These are phyloP conservation scores for Acronicta aceris DNA, from an alignment of 2,888 invertebrate genomes.

Conservation along the genomic window DNA sequence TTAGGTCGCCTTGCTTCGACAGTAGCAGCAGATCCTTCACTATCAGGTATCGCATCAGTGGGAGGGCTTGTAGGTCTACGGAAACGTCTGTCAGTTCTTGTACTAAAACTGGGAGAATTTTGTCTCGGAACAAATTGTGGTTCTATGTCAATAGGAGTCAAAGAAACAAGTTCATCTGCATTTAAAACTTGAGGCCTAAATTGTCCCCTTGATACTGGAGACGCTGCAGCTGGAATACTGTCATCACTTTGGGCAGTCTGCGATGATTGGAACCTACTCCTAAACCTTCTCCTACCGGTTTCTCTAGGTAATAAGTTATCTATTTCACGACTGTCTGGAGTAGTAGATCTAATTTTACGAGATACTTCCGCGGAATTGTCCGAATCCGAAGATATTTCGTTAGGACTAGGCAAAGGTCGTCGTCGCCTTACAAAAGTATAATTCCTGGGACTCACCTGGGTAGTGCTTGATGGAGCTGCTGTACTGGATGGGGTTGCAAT, in stretches of 20 bases:
- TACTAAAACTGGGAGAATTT: conserved; percentile 50
- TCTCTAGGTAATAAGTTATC: conserved; percentile 56
- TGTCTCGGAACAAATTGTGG: conserved; percentile 70
- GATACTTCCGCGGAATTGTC: conserved; percentile 67
- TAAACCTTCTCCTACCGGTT: conserved; percentile 63
- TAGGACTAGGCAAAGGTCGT: conserved; percentile 76
- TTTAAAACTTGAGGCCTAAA: conserved; percentile 70
- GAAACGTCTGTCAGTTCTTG: conserved; percentile 62
- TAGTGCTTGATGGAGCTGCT: conserved; percentile 71
- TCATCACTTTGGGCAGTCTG: conserved; percentile 67
- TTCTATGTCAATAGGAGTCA: conserved; percentile 86
- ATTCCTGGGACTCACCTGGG: conserved; percentile 89
- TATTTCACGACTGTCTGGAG: conserved; percentile 83
- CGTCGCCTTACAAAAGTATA: conserved; percentile 84
- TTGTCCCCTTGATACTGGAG: conserved; percentile 75
- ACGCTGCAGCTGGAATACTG: conserved; percentile 79
- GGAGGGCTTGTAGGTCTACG: conserved; percentile 66
- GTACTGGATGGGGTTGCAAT: conserved; percentile 50
- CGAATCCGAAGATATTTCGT: conserved; percentile 80
- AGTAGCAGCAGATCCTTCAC: conserved; percentile 81
- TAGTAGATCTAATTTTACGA: conserved; percentile 84
- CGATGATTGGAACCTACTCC: conserved; percentile 67
- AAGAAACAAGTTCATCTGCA: conserved; percentile 86
- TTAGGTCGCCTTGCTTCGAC: conserved; percentile 75
- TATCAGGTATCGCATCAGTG: conserved; percentile 72